These are phyloP conservation scores for Apis laboriosa DNA, from an alignment of 1,140 invertebrate genomes.

Conservation along the genomic window DNA sequence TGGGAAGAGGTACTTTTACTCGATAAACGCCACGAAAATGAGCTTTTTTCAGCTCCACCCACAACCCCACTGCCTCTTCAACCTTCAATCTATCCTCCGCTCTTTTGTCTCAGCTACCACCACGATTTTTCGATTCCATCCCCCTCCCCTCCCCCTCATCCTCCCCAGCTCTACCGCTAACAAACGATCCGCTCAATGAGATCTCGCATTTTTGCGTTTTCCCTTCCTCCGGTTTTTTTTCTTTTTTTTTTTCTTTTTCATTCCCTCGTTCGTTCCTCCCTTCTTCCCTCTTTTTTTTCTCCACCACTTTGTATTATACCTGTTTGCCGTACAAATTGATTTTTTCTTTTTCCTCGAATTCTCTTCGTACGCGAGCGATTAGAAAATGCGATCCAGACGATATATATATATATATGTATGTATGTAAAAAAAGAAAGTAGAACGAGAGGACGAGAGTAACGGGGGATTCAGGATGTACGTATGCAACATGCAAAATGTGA, in stretches of 20 bases:
- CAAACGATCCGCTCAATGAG: slow-evolving; percentile 58
- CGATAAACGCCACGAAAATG: slow-evolving; percentile 71
- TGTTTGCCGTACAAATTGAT: no score
- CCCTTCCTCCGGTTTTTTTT: neutral
- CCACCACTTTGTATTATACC: no score
- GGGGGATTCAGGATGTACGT: no score
- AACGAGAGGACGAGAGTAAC: no score
- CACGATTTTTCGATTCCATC: slow-evolving; percentile 60
- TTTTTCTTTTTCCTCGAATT: no score
- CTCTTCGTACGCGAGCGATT: no score
- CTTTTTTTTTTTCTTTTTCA: neutral
- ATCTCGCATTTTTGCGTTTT: slow-evolving; percentile 40
- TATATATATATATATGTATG: neutral
- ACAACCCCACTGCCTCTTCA: slow-evolving; percentile 24
- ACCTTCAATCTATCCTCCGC: slow-evolving; percentile 50
- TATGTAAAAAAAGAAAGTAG: neutral
- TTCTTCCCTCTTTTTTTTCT: neutral
- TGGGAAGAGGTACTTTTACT: slow-evolving; percentile 50
- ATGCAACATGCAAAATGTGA: neutral
- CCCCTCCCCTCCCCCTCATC: neutral
- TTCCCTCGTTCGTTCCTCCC: neutral
- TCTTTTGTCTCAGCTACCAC: slow-evolving; percentile 49
- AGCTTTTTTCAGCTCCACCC: slow-evolving; percentile 58
- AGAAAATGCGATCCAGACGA: no score
- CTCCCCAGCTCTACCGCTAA: slow-evolving; percentile 10